Evolutionary conservation across 2,113 vertebrate species (phyloP), one percentile per base, ranked within the genome.

Genomic region (Pterocles burchelli): DNA sequence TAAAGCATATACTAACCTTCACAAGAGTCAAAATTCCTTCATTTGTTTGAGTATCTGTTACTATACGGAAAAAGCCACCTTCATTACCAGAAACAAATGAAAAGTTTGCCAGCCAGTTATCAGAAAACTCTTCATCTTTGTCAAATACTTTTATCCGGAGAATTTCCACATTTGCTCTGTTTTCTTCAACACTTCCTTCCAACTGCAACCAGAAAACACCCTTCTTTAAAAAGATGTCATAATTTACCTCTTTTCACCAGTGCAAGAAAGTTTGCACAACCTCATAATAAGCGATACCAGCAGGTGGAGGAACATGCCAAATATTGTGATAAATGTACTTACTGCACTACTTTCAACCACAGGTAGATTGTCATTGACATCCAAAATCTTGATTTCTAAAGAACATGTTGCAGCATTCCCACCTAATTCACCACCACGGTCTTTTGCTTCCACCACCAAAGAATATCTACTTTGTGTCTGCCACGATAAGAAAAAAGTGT

Each of bases 21-120:
- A 98, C 74, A 80, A 99, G 86, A 41, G 96, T 98, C 89, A 99
- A 93, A 61, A 99, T 96, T 11, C 99, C 99, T 97, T 99, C 99
- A 72, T 99, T 99, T 73, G 99, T 99, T 38, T 91, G 36, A 4
- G 57, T 6, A 78, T 99, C 98, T 15, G 99, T 99, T 77, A 97
- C 98, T 94, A 99, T 99, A 45, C 2, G 97, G 95, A 99, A 99
- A 97, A 98, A 98, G 19, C 98, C 98, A 0, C 17, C 98, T 95
- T 99, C 99, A 5, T 99, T 99, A 54, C 99, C 99, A 33, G 99
- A 99, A 28, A 97, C 51, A 19, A 99, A 98, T 2, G 97, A 85
- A 46, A 98, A 99, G 29, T 98, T 98, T 13, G 99, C 99, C 68
- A 98, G 76, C 99, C 99, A 99, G 90, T 99, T 99, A 49, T 99